phyloP scores from a whole-genome alignment of 1,140 invertebrate genomes.

The Zaprionus africanus region DNA sequence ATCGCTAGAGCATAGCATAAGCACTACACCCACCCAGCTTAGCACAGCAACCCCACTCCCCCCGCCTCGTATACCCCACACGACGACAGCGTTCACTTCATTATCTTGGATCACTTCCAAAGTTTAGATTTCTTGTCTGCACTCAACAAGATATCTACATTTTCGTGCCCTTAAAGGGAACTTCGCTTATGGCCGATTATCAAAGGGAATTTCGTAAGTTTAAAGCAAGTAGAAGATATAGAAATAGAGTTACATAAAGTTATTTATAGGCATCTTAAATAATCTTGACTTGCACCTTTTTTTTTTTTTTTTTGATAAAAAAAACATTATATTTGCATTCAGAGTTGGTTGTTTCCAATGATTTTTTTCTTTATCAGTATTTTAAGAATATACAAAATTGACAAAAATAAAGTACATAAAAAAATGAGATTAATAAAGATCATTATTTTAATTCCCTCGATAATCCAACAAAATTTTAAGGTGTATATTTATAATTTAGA shows the following conservation, averaged over 20 bases:
- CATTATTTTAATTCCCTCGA: too few species aligned
- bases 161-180: neutral
- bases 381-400: neutral
- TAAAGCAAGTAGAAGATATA: neutral
- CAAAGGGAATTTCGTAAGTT: neutral
- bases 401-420: too few species aligned
- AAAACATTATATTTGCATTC: too few species aligned
- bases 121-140: constrained; percentile 7
- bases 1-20: constrained; percentile 16
- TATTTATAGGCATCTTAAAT: too few species aligned
- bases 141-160: neutral
- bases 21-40: constrained; percentile 12
- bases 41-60: neutral
- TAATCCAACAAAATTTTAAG: too few species aligned
- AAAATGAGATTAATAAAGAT: too few species aligned
- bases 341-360: neutral
- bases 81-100: constrained; percentile 1
- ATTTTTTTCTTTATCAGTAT: neutral
- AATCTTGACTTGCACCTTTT: too few species aligned
- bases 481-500: too few species aligned
- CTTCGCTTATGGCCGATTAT: neutral
- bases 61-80: neutral
- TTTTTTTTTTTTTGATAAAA: too few species aligned
- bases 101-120: neutral
- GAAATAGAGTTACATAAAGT: neutral